Evolutionary conservation across 2,888 invertebrate species (phyloP), one percentile per base, ranked within the genome.

Genomic region (Megaustenia siamemsis): DNA sequence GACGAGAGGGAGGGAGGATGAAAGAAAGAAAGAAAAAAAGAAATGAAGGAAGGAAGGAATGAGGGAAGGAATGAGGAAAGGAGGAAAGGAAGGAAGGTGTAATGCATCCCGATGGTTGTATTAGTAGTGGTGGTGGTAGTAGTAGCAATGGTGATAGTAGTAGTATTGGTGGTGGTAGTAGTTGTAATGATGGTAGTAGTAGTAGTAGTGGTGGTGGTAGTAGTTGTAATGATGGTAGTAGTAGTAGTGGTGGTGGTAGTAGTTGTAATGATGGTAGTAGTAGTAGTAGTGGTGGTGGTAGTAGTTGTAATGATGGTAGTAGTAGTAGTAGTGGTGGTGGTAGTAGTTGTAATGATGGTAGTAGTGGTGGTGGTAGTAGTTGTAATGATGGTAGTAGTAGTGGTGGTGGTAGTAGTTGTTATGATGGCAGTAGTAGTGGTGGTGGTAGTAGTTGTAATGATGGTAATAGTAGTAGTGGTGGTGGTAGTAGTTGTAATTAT

Each of bases 181-280:
- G n/a, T n/a, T n/a, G n/a, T n/a, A n/a, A n/a, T n/a, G n/a, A n/a
- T n/a, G 28, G 75, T 75, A 75, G 75, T 75, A 45, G 75, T 75
- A 75, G 75, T 75, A 43, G 75, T 75, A 75, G 75, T 43, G 43
- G 75, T 75, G 43, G 75, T 75, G 43, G 75, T 75, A 75, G 75
- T 75, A 75, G 75, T 75, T 40, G 75, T 75, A 75, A 43, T 75
- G 43, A 43, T 75, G 43, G 75, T 75, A 75, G 75, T 75, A 75
- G 75, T 75, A 75, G 75, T 75, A 75, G 75, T 75, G 40, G 75
- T 75, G 40, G 75, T 75, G 40, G 75, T 75, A 75, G 75, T 75
- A 75, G 73, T 35, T 32, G 73, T 18, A 49, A 21, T 21, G 21
- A 18, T 35, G 35, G 73, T 73, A 73, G 4, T 73, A 73, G 73